phyloP scores from a whole-genome alignment of 2,797 vertebrate species.

The Adelosebastes latens region DNA sequence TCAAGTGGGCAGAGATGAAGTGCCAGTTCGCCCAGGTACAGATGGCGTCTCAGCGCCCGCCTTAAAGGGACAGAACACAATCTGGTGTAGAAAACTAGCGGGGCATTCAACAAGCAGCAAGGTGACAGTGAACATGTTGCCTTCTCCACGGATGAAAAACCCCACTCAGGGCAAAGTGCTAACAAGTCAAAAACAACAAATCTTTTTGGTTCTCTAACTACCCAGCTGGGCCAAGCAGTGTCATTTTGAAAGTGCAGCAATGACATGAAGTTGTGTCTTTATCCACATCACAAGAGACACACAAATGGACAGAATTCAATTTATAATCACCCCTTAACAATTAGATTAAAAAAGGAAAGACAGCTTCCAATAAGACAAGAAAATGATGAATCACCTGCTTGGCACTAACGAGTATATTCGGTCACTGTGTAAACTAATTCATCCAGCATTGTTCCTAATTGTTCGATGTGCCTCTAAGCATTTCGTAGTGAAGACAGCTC shows the following conservation, averaged over 20 bases:
- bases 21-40: slow-evolving; percentile 91
- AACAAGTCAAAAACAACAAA: slow-evolving; percentile 4
- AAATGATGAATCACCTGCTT: slow-evolving; percentile 18
- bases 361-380: neutral
- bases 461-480: slow-evolving; percentile 1
- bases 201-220: neutral
- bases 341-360: neutral
- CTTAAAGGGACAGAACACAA: slow-evolving; percentile 56
- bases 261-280: neutral
- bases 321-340: neutral
- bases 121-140: slow-evolving; percentile 58
- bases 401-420: neutral
- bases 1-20: slow-evolving; percentile 90
- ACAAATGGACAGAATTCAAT: neutral
- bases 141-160: slow-evolving; percentile 29
- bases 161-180: neutral
- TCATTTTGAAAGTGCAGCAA: neutral
- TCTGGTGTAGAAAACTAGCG: slow-evolving; percentile 7
- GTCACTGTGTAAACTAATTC: slow-evolving; percentile 21
- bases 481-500: slow-evolving; percentile 11
- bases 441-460: slow-evolving; percentile 28
- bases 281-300: slow-evolving; percentile 5
- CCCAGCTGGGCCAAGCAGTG: neutral
- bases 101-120: slow-evolving; percentile 22
- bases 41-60: slow-evolving; percentile 62